Conservation (phyloP, 35 echinoderm and acorn worm genomes). For the Stichopus chloronotus region DNA sequence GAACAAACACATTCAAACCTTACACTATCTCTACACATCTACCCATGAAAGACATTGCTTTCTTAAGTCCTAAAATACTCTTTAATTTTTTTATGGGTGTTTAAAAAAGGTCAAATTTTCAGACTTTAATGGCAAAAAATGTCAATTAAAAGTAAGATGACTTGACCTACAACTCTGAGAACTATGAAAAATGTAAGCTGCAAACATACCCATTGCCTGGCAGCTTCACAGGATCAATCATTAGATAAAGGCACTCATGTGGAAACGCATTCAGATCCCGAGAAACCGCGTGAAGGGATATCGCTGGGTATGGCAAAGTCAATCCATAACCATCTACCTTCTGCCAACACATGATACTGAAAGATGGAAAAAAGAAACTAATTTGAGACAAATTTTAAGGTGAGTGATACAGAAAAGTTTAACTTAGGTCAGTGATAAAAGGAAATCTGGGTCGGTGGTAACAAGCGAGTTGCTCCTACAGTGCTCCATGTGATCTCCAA, state of each 20-base stretch:
- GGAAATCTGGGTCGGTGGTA: not conserved
- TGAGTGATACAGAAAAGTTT: not conserved
- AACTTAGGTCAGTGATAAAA: not conserved
- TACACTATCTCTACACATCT: no score
- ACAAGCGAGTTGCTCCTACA: no score
- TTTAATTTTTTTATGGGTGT: no score
- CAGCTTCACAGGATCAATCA: constrained; percentile 81
- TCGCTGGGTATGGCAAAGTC: constrained; percentile 82
- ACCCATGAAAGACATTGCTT: no score
- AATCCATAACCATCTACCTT: constrained; percentile 71
- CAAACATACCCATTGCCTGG: constrained; percentile 16
- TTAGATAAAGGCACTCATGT: constrained; percentile 95
- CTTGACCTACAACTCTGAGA: not conserved
- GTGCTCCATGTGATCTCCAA: no score
- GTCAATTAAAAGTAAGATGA: not conserved
- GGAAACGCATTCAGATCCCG: constrained; percentile 82
- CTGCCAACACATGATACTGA: constrained; percentile 82
- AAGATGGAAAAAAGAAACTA: not conserved
- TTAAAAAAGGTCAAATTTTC: not conserved
- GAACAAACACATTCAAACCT: no score
- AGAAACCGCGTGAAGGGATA: constrained; percentile 93
- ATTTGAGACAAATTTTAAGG: not conserved
- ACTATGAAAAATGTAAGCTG: not conserved
- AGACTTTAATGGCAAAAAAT: not conserved
- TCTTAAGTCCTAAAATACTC: no score